Evolutionary conservation across 1,140 invertebrate genomes (phyloP), one percentile per base, ranked within the genome.

Genomic region (Ooceraea biroi): DNA sequence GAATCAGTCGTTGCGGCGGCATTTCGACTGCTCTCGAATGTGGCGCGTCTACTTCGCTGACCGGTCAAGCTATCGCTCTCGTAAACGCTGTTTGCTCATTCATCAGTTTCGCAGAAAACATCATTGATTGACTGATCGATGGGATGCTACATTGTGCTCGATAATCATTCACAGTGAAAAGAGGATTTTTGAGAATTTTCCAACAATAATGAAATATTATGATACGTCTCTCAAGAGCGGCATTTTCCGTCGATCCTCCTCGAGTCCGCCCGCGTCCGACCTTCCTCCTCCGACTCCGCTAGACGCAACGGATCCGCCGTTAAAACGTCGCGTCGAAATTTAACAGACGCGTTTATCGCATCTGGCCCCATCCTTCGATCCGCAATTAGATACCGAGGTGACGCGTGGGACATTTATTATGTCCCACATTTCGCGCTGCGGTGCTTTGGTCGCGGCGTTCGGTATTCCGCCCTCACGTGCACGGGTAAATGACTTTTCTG

Each of bases 61-160:
- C n/a, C n/a, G n/a, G n/a, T n/a, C n/a, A n/a, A n/a, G n/a, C n/a
- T n/a, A n/a, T n/a, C n/a, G n/a, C n/a, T n/a, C n/a, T n/a, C n/a
- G n/a, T n/a, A n/a, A n/a, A n/a, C n/a, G n/a, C n/a, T n/a, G n/a
- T n/a, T n/a, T n/a, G n/a, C n/a, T n/a, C n/a, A n/a, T n/a, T n/a
- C n/a, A n/a, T n/a, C 58, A 10, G n/a, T 74, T 17, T 27, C 71
- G 22, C 17, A 44, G 52, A 52, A 77, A 77, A 77, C 46, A 65
- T 25, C 30, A 27, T 3, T 22, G 0, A 22, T n/a, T n/a, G n/a
- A n/a, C n/a, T n/a, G 50, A 69, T 71, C 57, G 36, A 80, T 77
- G 74, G 57, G 76, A 71, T 46, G 65, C 17, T 30, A 46, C n/a
- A 69, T 80, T 25, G 50, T 48, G 50, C 17, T 36, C 36, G 50